phyloP scores from a whole-genome alignment of 2,797 vertebrate genomes.

The Gouania willdenowi region DNA sequence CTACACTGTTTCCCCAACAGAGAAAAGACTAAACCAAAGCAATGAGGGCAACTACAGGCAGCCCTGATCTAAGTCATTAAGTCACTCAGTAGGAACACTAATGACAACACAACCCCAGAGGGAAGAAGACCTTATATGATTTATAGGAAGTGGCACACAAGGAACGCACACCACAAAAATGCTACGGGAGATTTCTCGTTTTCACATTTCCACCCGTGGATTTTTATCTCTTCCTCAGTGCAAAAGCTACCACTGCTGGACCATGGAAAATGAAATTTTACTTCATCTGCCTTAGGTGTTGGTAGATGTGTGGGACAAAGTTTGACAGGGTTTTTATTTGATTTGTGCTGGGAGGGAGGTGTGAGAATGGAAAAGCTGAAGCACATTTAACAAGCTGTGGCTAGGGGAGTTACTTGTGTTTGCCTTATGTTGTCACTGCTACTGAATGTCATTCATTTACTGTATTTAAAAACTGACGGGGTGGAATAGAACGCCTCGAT shows the following conservation, averaged over 20 bases:
- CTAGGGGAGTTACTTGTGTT: background rate
- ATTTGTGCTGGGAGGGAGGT: constrained; percentile 20
- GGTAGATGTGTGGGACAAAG: constrained; percentile 5
- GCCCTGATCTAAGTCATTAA: constrained; percentile 5
- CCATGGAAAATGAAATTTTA: constrained; percentile 35
- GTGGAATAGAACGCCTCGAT: too few relatives aligned
- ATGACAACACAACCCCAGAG: constrained; percentile 35
- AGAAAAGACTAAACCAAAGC: constrained; percentile 15
- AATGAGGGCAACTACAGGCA: constrained; percentile 21
- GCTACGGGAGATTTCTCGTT: constrained; percentile 14
- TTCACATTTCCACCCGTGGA: constrained; percentile 20
- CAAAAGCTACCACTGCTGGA: constrained; percentile 9
- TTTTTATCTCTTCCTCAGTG: constrained; percentile 17
- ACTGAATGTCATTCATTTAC: background rate
- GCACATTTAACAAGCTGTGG: background rate
- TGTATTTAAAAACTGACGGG: too few relatives aligned
- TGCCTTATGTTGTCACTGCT: background rate
- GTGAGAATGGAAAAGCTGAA: constrained; percentile 6
- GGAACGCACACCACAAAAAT: constrained; percentile 17
- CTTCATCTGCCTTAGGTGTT: constrained; percentile 32
- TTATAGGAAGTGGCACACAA: constrained; percentile 14
- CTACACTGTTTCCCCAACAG: constrained; percentile 20
- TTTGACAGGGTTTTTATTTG: constrained; percentile 24
- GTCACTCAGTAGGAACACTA: constrained; percentile 15
- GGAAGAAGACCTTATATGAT: constrained; percentile 5